These are phyloP conservation scores for Synanthedon formicaeformis DNA, from an alignment of 2,888 invertebrate genomes.

Conservation along the genomic window DNA sequence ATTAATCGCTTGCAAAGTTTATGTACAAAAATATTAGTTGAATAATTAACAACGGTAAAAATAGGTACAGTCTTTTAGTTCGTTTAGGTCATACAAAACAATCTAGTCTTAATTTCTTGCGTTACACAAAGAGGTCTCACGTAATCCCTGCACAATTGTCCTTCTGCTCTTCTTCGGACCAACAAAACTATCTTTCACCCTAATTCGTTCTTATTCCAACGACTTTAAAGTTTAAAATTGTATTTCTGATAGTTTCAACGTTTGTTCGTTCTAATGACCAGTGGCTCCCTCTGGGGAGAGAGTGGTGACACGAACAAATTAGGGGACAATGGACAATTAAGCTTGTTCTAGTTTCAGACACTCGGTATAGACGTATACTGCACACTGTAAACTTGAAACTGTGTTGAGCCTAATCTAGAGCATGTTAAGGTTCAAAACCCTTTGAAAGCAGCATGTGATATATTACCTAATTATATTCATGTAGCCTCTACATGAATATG, in stretches of 20 bases:
- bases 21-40: too few species aligned
- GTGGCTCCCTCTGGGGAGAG: slow-evolving; percentile 17
- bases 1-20: too few species aligned
- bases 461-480: too few species aligned
- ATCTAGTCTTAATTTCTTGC: neutral
- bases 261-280: slow-evolving; percentile 18
- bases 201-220: neutral
- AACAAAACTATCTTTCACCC: neutral
- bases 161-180: neutral
- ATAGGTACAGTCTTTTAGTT: too few species aligned
- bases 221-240: neutral
- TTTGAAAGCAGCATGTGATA: too few species aligned
- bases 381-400: too few species aligned
- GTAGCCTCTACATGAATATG: too few species aligned
- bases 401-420: too few species aligned
- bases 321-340: slow-evolving; percentile 36
- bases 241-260: neutral
- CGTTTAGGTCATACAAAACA: neutral
- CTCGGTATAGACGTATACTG: too few species aligned
- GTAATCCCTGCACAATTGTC: neutral
- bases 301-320: slow-evolving; percentile 35
- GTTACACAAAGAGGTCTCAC: neutral
- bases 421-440: too few species aligned
- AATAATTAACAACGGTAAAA: too few species aligned
- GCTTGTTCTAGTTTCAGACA: slow-evolving; percentile 13